phyloP scores from a whole-genome alignment of 2,888 invertebrate species.

The Neria commutata region DNA sequence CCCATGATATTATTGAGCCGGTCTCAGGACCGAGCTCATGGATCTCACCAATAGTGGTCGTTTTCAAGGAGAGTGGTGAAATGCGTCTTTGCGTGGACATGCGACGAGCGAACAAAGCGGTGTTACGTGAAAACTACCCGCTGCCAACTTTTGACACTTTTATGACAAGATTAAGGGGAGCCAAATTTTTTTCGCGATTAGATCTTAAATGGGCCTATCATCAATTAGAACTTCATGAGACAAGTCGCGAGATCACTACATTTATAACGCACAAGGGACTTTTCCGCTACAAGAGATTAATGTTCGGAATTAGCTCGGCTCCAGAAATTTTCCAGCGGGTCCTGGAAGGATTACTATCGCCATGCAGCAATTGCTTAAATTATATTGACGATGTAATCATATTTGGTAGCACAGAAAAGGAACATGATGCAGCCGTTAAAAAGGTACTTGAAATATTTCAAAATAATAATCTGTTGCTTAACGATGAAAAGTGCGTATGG shows the following conservation, averaged over 20 bases:
- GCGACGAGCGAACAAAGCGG: conserved; percentile 47
- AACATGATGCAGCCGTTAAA: no score
- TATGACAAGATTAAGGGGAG: conserved; percentile 32
- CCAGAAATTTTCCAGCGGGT: not conserved
- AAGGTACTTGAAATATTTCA: no score
- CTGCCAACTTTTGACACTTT: conserved; percentile 42
- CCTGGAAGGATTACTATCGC: not conserved
- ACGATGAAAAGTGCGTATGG: no score
- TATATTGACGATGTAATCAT: conserved; percentile 1
- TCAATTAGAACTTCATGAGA: conserved; percentile 39
- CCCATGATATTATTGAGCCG: conserved; percentile 18
- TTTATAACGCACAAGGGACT: conserved; percentile 32
- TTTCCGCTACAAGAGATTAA: conserved; percentile 35
- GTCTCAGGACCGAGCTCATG: conserved; percentile 30
- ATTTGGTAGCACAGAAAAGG: not conserved
- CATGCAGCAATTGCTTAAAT: not conserved
- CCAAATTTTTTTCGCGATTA: conserved; percentile 31
- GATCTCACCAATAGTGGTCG: conserved; percentile 50
- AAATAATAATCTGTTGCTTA: no score
- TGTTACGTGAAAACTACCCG: conserved; percentile 33
- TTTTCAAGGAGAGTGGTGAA: conserved; percentile 40
- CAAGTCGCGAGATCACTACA: conserved; percentile 31
- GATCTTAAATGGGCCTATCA: conserved; percentile 44
- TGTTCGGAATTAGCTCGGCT: not conserved
- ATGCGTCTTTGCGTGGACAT: conserved; percentile 52